Base-by-base conservation (phyloP, 2,888 invertebrate genomes). In the Alcis repandata region DNA sequence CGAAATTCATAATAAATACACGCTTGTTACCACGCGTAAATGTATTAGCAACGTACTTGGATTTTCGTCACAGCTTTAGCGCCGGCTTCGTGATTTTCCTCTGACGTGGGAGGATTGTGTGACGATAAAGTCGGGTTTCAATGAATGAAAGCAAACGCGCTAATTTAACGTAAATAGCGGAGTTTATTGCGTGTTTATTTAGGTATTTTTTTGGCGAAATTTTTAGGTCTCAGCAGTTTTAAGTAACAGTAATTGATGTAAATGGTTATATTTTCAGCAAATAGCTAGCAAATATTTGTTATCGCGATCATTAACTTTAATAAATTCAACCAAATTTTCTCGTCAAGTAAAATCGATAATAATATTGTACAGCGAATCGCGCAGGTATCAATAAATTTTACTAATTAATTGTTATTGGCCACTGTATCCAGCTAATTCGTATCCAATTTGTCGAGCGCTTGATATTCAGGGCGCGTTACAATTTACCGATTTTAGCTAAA, bases 401-500 rank as follows among this genome's bases (percentile, higher is more conserved):
- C 19, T 9, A 45, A 52, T 59, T 52, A 11, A 45, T 45, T 52
- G 52, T 41, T 45, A 54, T 45, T 27, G 52, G 19, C 22, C 60
- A 40, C 19, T 61, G 62, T 56, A 38, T 41, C 33, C 33, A 45
- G 33, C 33, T 17, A 49, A 49, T 41, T 59, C 40, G 49, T 7
- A 9, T 13, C 17, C 49, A 49, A 59, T 40, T 32, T 17, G n/a
- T 40, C 19, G 27, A 48, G 32, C 17, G 46, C 33, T 48, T 11
- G 48, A n/a, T 17, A 64, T 59, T 64, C 63, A 22, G 13, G 54
- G 15, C 36, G 41, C 36, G 51, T 56, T 53, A 59, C 71, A 71
- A 69, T 71, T 65, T 71, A 74, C 68, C 60, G 60, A 74, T 72
- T 77, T 70, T 69, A 73, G 78, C 72, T 79, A 69, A 79, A 78